Percentiles rank a stretch among this genome's conserved stretches.
Conservation (phyloP, 2,113 vertebrate species). For the Coptodon rendalli region DNA sequence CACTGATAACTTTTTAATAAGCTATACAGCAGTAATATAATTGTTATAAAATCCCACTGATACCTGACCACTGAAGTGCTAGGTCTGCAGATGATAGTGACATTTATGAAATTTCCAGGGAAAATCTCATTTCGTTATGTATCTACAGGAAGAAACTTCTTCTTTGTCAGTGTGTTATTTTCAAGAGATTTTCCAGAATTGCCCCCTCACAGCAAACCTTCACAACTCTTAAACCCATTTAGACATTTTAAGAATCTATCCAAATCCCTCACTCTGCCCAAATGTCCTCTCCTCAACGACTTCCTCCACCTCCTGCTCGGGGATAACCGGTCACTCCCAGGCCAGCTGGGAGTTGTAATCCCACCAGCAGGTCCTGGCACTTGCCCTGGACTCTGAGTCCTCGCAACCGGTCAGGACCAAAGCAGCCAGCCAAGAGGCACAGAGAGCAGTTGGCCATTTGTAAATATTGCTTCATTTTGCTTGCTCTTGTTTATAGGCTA, state of each 20-base stretch:
- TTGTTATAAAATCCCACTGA: background rate
- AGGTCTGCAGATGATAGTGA: background rate
- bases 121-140: background rate
- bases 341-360: constrained; percentile 26
- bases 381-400: background rate
- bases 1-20: background rate
- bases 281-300: background rate
- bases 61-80: background rate
- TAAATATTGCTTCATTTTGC: background rate
- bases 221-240: background rate
- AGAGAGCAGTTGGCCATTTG: background rate
- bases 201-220: background rate
- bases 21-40: background rate
- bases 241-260: background rate
- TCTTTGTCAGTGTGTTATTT: background rate
- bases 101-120: background rate
- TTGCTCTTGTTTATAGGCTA: background rate
- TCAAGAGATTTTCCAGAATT: background rate
- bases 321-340: background rate
- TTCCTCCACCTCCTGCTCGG: constrained; percentile 10
- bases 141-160: background rate
- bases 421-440: background rate
- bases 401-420: background rate
- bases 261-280: background rate
- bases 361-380: constrained; percentile 22